Conservation (phyloP, 2,888 invertebrate genomes). For the Dolichopus griseipennis region DNA sequence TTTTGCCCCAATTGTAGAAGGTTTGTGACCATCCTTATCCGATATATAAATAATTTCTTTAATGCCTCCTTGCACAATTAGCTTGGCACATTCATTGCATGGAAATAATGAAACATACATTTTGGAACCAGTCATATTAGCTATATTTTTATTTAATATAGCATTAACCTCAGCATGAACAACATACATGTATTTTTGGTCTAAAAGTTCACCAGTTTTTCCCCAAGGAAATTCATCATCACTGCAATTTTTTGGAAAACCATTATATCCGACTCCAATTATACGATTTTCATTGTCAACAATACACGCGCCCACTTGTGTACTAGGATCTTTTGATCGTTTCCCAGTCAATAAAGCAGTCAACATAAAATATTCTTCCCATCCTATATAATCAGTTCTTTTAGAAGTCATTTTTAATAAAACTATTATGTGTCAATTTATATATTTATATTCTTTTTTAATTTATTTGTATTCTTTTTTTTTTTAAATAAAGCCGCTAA, state of each 20-base stretch:
- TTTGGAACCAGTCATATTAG: conserved; percentile 65
- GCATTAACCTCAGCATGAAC: conserved; percentile 99
- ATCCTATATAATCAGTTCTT: conserved; percentile 61
- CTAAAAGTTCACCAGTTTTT: conserved; percentile 50
- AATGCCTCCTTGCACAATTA: conserved; percentile 91
- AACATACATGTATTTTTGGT: conserved; percentile 82
- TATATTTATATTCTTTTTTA: too few relatives aligned
- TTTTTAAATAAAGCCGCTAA: too few relatives aligned
- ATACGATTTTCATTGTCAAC: conserved; percentile 78
- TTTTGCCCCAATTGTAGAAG: conserved; percentile 64
- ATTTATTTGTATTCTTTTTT: too few relatives aligned
- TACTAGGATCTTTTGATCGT: conserved; percentile 88
- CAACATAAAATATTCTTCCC: conserved; percentile 96
- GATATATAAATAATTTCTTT: conserved; percentile 68
- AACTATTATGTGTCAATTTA: too few relatives aligned
- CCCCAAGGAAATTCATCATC: conserved; percentile 89
- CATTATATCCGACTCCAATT: conserved; percentile 93
- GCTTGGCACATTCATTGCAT: conserved; percentile 95
- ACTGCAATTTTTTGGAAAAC: conserved; percentile 83
- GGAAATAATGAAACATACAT: conserved; percentile 90
- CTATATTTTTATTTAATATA: conserved; percentile 79
- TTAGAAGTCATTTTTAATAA: conserved; percentile 37
- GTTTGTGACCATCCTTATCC: conserved; percentile 67
- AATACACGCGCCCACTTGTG: conserved; percentile 93
- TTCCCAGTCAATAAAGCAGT: conserved; percentile 82